Evolutionary conservation across 2,113 vertebrate species (phyloP).

Genomic region (Microtus pennsylvanicus): DNA sequence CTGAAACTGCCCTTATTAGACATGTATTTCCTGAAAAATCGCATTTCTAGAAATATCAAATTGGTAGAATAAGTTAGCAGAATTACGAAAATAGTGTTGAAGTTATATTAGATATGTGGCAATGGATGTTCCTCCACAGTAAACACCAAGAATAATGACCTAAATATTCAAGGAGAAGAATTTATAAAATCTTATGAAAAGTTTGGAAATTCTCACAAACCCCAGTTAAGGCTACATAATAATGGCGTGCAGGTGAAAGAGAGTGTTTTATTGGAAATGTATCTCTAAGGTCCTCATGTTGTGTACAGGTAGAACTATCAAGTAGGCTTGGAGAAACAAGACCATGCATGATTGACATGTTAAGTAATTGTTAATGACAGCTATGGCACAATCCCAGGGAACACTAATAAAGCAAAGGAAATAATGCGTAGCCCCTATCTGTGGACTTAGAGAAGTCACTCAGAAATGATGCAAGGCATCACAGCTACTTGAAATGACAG

Average conservation of each 20-base stretch:
- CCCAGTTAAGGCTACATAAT: background rate
- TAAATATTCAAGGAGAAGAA: background rate
- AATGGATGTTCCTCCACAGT: background rate
- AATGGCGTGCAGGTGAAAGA: background rate
- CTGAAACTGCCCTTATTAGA: background rate
- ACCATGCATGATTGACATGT: background rate
- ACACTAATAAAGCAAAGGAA: background rate
- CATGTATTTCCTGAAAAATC: background rate
- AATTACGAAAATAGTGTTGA: background rate
- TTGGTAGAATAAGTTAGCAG: background rate
- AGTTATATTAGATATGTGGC: background rate
- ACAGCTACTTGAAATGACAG: background rate
- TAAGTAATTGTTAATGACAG: conserved; percentile 9
- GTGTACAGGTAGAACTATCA: background rate
- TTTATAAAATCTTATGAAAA: background rate
- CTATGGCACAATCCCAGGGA: background rate
- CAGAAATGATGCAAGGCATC: background rate
- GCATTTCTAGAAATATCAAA: background rate
- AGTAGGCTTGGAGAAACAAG: background rate
- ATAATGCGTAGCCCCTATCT: background rate
- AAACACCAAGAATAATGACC: background rate
- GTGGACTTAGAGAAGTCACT: background rate
- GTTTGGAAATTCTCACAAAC: background rate
- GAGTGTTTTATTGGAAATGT: background rate
- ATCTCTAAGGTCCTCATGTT: background rate